Evolutionary conservation across 2,888 invertebrate genomes (phyloP).

Genomic region (Blastobasis lacticolella): DNA sequence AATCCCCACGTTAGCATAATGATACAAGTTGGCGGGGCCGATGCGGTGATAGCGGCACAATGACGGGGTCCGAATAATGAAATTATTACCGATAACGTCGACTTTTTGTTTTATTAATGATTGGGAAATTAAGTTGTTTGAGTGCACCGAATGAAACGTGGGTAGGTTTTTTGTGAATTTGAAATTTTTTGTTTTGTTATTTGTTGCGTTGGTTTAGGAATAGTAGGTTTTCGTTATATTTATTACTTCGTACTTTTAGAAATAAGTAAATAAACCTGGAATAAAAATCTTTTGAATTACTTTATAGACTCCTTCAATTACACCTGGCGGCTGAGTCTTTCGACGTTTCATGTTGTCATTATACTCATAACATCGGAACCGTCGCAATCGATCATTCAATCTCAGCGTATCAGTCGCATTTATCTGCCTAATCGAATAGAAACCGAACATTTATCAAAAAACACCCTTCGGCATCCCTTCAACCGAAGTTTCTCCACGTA

Average conservation of each 20-base stretch:
- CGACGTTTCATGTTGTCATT: background rate
- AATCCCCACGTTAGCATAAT: slow-evolving; percentile 15
- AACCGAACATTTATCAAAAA: slow-evolving; percentile 55
- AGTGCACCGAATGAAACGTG: too few relatives aligned
- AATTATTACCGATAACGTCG: slow-evolving; percentile 38
- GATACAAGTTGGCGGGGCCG: slow-evolving; percentile 24
- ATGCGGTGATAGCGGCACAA: slow-evolving; percentile 38
- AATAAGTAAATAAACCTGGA: too few relatives aligned
- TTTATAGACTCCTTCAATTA: too few relatives aligned
- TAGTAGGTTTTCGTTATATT: too few relatives aligned
- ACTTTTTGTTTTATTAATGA: slow-evolving; percentile 39
- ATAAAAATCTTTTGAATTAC: too few relatives aligned
- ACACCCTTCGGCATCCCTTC: slow-evolving; percentile 34
- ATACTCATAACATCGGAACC: slow-evolving; percentile 28
- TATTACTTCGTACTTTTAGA: too few relatives aligned
- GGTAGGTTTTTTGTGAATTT: too few relatives aligned
- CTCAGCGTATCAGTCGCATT: slow-evolving; percentile 42
- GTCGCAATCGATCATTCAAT: slow-evolving; percentile 50
- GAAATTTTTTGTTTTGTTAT: too few relatives aligned
- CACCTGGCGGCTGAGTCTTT: background rate
- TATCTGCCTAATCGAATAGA: slow-evolving; percentile 59
- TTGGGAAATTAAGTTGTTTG: slow-evolving; percentile 16
- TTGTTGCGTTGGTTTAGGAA: too few relatives aligned
- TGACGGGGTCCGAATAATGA: slow-evolving; percentile 40
- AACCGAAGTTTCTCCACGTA: slow-evolving; percentile 45